These are phyloP conservation scores for Tenthredo livida DNA, from an alignment of 2,888 invertebrate genomes.

Conservation along the genomic window DNA sequence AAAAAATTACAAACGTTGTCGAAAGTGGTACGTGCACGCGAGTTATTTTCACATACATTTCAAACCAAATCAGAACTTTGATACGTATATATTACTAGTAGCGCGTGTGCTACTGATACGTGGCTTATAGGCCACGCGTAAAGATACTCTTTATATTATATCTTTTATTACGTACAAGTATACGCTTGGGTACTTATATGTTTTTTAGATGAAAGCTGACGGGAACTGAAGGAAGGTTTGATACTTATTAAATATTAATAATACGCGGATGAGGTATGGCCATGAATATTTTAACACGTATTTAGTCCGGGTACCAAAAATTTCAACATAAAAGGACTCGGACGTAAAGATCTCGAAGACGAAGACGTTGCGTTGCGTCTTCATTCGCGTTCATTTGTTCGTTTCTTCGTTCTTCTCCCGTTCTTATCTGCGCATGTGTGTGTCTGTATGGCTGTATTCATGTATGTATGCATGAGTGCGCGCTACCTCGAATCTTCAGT, in stretches of 20 bases:
- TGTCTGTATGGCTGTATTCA: neutral
- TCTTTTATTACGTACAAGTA: neutral
- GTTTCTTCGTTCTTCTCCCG: constrained; percentile 9
- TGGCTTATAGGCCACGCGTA: neutral
- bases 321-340: constrained; percentile 34
- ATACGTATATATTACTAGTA: neutral
- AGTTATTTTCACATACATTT: constrained; percentile 6
- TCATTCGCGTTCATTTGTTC: constrained; percentile 30
- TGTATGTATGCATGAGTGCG: neutral
- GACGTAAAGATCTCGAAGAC: neutral
- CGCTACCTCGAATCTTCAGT: neutral
- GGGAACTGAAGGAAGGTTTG: constrained; percentile 12
- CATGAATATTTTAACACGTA: constrained; percentile 54
- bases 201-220: neutral
- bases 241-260: constrained; percentile 54
- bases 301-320: constrained; percentile 24
- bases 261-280: constrained; percentile 45
- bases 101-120: constrained; percentile 25
- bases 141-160: neutral
- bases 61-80: neutral
- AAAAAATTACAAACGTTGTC: constrained; percentile 2
- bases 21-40: constrained; percentile 38
- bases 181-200: neutral
- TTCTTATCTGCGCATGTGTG: neutral
- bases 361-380: constrained; percentile 17